A percentile compares a stretch with the other conserved stretches of the same genome.
Evolutionary conservation across 2,888 invertebrate genomes (phyloP).

Genomic region (Sericinus montela): DNA sequence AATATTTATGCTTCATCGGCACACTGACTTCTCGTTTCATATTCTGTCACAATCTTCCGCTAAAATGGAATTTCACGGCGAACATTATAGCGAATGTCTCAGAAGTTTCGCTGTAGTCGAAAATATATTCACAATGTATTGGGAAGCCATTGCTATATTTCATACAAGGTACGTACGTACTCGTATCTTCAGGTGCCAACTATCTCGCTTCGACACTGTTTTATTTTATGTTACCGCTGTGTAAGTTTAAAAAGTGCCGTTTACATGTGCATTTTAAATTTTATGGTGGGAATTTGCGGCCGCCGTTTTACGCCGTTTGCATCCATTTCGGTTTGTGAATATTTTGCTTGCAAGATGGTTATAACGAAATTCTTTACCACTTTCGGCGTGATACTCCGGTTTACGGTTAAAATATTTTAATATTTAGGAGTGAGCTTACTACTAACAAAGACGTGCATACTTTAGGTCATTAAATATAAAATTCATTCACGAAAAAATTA

Average conservation of each 20-base stretch:
- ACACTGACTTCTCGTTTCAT: constrained; percentile 16
- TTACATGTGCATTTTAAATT: constrained; percentile 27
- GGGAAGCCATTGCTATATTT: constrained; percentile 57
- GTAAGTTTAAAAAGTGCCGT: constrained; percentile 33
- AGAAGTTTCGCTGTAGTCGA: constrained; percentile 36
- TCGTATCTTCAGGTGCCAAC: constrained; percentile 46
- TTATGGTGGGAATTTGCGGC: constrained; percentile 23
- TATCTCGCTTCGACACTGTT: constrained; percentile 34
- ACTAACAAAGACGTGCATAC: no score
- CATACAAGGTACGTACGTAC: constrained; percentile 24
- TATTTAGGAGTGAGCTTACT: no score
- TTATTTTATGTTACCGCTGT: constrained; percentile 37
- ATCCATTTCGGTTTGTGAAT: constrained; percentile 7
- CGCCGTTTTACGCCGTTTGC: constrained; percentile 8
- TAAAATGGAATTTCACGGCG: constrained; percentile 23
- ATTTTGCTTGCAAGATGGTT: constrained; percentile 1
- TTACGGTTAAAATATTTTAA: not conserved
- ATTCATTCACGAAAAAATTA: no score
- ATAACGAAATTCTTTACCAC: constrained; percentile 13
- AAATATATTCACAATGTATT: constrained; percentile 51
- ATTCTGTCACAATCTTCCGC: constrained; percentile 17
- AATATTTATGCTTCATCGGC: constrained; percentile 8
- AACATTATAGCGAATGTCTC: constrained; percentile 34
- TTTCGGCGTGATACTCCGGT: not conserved
- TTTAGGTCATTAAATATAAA: no score